Conservation (phyloP, 2,797 vertebrate genomes). For the Neosilurus mollespiculum region DNA sequence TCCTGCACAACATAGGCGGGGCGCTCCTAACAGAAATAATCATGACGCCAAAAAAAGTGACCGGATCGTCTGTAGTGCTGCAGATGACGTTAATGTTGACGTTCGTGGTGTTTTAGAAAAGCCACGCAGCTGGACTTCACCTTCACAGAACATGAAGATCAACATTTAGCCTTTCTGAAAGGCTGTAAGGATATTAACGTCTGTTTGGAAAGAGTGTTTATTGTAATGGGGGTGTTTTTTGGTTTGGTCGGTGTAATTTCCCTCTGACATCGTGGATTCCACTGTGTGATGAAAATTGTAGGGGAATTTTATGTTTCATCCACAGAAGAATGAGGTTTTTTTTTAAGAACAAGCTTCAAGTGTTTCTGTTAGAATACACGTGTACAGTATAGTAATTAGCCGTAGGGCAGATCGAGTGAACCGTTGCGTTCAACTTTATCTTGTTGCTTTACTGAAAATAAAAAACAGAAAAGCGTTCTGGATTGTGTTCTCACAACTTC, state of each 20-base stretch:
- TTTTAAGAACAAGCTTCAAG: not conserved
- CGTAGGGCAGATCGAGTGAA: not conserved
- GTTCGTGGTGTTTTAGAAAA: not conserved
- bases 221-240: not conserved
- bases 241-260: not conserved
- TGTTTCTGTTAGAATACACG: not conserved
- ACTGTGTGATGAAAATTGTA: not conserved
- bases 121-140: not conserved
- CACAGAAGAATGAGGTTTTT: no score
- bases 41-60: not conserved
- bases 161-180: no score
- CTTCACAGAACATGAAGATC: not conserved
- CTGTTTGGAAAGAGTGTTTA: not conserved
- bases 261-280: not conserved
- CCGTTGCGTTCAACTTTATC: not conserved
- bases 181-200: not conserved
- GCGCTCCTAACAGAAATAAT: not conserved
- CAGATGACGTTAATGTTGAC: no score
- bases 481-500: not conserved
- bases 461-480: not conserved
- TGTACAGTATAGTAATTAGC: no score
- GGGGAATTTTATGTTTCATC: not conserved
- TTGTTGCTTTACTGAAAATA: slow-evolving; percentile 13
- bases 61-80: not conserved
- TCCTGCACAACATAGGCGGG: no score